Conservation (phyloP, 2,797 vertebrate genomes). For the Pitangus sulphuratus region DNA sequence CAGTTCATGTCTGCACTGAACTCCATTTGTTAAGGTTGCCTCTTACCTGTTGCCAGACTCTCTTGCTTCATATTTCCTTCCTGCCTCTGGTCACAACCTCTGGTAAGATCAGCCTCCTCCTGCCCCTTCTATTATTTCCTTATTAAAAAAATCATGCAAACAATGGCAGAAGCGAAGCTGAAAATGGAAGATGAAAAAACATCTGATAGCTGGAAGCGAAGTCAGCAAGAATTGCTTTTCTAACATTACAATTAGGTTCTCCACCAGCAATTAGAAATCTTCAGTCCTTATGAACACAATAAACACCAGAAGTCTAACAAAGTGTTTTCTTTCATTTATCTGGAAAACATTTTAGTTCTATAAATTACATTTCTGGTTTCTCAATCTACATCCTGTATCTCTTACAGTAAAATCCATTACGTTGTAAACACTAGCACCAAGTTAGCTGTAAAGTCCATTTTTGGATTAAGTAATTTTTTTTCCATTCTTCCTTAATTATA, state of each 20-base stretch:
- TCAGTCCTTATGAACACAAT: not conserved
- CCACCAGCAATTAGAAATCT: not conserved
- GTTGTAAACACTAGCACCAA: not conserved
- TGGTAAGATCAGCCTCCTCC: not conserved
- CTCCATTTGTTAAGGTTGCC: rapidly evolving
- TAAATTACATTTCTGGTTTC: not conserved
- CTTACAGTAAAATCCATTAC: not conserved
- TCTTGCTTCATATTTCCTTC: not conserved
- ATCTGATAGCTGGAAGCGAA: not conserved
- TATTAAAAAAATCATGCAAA: not conserved
- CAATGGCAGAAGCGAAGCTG: not conserved
- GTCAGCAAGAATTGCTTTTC: not conserved
- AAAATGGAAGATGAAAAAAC: not conserved
- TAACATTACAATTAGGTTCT: not conserved
- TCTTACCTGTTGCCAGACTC: not conserved
- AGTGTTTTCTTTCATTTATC: not conserved
- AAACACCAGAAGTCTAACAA: not conserved
- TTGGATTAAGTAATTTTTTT: not conserved
- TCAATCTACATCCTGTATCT: not conserved
- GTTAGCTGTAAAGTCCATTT: not conserved
- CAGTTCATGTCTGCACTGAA: not conserved
- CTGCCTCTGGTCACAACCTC: not conserved
- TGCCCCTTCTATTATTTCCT: not conserved
- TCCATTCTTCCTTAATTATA: not conserved
- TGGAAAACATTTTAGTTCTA: not conserved